Conservation (phyloP, 2,888 invertebrate species). For the Cybosia mesomella region DNA sequence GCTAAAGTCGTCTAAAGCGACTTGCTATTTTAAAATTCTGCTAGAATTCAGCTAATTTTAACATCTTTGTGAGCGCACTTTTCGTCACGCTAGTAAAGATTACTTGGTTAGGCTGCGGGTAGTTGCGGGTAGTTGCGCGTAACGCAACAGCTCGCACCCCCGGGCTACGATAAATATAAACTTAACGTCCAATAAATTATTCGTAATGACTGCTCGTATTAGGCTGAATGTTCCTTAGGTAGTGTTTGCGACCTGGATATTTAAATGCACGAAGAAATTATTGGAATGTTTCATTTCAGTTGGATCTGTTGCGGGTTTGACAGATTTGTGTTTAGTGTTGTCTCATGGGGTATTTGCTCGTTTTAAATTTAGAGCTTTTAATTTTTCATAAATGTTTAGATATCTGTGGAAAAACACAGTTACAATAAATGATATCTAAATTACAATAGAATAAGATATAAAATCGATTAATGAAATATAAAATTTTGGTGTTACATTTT, state of each 20-base stretch:
- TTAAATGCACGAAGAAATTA: constrained; percentile 27
- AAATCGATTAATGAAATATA: constrained; percentile 57
- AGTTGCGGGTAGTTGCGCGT: background rate
- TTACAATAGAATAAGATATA: constrained; percentile 55
- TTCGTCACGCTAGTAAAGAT: constrained; percentile 9
- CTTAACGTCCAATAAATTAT: constrained; percentile 50
- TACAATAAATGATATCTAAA: constrained; percentile 49
- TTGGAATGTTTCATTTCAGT: constrained; percentile 40
- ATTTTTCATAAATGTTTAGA: constrained; percentile 25
- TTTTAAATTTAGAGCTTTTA: constrained; percentile 27
- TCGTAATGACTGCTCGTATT: constrained; percentile 36
- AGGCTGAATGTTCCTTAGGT: constrained; percentile 49
- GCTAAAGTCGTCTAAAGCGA: constrained; percentile 59
- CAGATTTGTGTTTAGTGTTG: constrained; percentile 26
- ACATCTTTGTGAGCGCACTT: constrained; percentile 41
- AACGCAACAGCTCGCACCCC: constrained; percentile 36
- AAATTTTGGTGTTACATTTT: constrained; percentile 70
- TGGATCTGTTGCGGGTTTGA: constrained; percentile 30
- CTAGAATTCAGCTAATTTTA: constrained; percentile 61
- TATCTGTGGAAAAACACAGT: constrained; percentile 40
- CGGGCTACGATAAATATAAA: constrained; percentile 49
- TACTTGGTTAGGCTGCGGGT: background rate
- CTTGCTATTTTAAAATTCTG: constrained; percentile 65
- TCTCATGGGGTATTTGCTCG: constrained; percentile 24
- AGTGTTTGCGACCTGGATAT: constrained; percentile 41